Base-by-base conservation (phyloP, 2,113 vertebrate genomes). In the Scortum barcoo region DNA sequence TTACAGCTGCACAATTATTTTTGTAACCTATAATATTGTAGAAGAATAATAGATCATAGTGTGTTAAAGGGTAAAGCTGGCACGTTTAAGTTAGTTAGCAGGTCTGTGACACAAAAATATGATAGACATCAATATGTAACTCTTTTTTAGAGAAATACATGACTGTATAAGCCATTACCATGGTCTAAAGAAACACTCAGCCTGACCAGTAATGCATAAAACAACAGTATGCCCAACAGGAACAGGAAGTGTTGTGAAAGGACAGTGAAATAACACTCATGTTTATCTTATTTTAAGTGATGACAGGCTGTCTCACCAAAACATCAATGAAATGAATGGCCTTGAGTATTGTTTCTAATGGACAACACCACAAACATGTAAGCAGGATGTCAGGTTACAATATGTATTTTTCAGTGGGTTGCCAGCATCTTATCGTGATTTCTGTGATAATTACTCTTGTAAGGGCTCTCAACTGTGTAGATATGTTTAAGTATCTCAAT, bases 401-500 rank as follows among this genome's bases (percentile, higher is more conserved):
- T 54, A 20, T 50, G 4, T 2, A 48, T 66, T 53, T 76, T 61
- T 67, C 17, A 22, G 30, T 58, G n/a, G 67, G 14, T 76, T 66
- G 30, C 12, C n/a, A 36, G 12, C 3, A 38, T 48, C 24, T 44
- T 73, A n/a, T 76, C 51, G 20, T 62, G 28, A 30, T n/a, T 40
- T 14, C 7, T 28, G 3, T 66, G 17, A 70, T 53, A 44, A 65
- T 79, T 24, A 65, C 28, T 48, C 17, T 63, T 57, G 40, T 58
- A 30, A 26, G 42, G 36, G 38, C 38, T 72, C 30, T 60, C 36
- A 40, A 8, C 53, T 68, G 66, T 33, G 17, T 54, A 5, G 24
- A 66, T 36, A 14, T 38, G 70, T 79, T 48, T 13, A 28, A 57
- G 16, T 14, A 56, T 82, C 50, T 69, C 50, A 69, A 82, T 53